Conservation (phyloP, 2,888 invertebrate species). For the Drosophila melanosoma region DNA sequence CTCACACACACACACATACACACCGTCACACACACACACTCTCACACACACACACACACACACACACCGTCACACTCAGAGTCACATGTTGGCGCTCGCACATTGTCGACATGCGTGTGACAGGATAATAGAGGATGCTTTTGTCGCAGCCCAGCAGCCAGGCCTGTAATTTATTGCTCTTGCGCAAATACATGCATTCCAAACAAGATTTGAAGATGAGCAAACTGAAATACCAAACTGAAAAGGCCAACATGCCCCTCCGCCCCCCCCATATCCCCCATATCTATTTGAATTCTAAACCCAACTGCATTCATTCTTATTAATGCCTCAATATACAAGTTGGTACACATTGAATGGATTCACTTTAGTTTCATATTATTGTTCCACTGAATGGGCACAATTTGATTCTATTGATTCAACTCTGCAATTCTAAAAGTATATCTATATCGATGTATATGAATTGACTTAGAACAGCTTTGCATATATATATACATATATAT, state of each 20-base stretch:
- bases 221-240: conserved; percentile 18
- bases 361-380: neutral
- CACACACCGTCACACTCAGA: neutral
- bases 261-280: too few species aligned
- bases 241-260: conserved; percentile 1
- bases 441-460: neutral
- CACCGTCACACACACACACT: neutral
- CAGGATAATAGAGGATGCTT: conserved; percentile 68
- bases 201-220: conserved; percentile 49
- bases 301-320: conserved; percentile 1
- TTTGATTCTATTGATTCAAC: neutral
- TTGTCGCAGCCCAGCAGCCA: conserved; percentile 43
- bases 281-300: neutral
- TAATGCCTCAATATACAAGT: neutral
- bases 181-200: conserved; percentile 44
- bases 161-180: conserved; percentile 40
- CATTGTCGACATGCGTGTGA: conserved; percentile 63
- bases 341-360: neutral
- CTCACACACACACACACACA: neutral
- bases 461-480: neutral
- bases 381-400: neutral
- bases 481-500: neutral
- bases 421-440: neutral
- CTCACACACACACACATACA: too few species aligned
- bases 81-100: conserved; percentile 31